Percentiles rank a stretch among this genome's conserved stretches.
phyloP scores from a whole-genome alignment of 1,140 invertebrate genomes.

The Periplaneta americana region DNA sequence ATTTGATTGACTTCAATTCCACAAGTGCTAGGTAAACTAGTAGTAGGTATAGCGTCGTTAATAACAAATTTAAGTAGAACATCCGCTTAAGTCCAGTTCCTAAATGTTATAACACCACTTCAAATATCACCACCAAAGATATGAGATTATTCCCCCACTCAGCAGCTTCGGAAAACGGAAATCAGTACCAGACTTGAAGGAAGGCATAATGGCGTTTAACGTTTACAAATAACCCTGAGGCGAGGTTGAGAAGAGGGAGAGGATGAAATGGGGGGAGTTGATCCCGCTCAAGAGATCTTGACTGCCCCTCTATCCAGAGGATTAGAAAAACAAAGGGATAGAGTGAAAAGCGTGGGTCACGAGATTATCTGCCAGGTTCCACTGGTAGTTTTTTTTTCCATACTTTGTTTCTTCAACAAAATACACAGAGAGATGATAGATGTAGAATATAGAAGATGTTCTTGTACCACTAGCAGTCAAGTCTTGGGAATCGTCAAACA shows the following conservation, averaged over 20 bases:
- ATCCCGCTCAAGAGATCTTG: neutral
- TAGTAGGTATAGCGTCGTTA: too few relatives aligned
- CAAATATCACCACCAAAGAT: too few relatives aligned
- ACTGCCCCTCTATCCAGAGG: neutral
- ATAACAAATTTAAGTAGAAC: too few relatives aligned
- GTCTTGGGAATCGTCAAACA: too few relatives aligned
- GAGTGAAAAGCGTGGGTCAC: neutral
- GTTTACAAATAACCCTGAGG: neutral
- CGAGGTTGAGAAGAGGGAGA: neutral
- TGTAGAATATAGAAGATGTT: neutral
- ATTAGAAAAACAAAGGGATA: neutral
- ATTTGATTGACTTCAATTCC: too few relatives aligned
- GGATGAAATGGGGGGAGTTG: neutral
- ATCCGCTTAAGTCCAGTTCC: too few relatives aligned
- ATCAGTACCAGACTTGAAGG: neutral
- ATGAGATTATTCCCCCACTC: too few relatives aligned
- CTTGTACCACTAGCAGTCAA: too few relatives aligned
- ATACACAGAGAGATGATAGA: neutral
- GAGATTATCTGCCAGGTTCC: neutral
- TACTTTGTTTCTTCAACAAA: neutral
- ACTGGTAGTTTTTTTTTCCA: neutral
- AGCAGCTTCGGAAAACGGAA: neutral
- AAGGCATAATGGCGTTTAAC: neutral
- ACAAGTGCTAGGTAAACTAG: too few relatives aligned
- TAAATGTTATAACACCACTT: too few relatives aligned